Evolutionary conservation across 1,140 invertebrate species (phyloP), one percentile per base, ranked within the genome.

Genomic region (Cylas formicarius): DNA sequence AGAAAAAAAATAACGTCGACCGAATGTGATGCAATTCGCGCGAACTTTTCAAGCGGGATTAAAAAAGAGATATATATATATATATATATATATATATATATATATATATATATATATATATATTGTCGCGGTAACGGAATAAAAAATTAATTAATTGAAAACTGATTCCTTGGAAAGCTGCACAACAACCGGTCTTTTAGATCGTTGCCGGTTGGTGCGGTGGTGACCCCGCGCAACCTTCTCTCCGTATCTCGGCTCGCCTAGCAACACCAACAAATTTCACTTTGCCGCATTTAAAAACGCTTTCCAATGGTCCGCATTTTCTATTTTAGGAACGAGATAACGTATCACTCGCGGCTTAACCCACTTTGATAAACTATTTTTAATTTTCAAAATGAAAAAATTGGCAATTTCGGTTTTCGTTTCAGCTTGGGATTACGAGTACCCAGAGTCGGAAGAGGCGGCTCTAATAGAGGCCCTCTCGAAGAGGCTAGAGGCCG

Each of bases 401-500:
- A 28, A 72, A 75, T 24, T 69, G 80, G 53, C 79, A 86, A 24
- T 22, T 17, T 18, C 13, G n/a, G 6, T 40, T 48, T 34, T 51
- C 38, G 17, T 51, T 52, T 10, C 44, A 53, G 55, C 52, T 24
- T 47, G 34, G 34, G 50, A 48, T 23, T 36, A 33, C 18, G 53
- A 52, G 17, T 52, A 51, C 14, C 27, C 50, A 11, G 49, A 55
- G 22, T 49, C 50, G 14, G 48, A 52, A 31, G 57, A 58, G 23
- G 36, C 59, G 33, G 50, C 61, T 26, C 62, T 68, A 4, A 58
- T 72, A 37, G 63, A 64, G 48, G 74, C 77, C 7, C 63, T 88
- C 50, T 77, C 83, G 17, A 74, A 78, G 52, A 68, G 79, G 38
- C 69, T 90, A 31, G 84, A 88, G 67, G 71, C 77, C 27, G 81